Base-by-base conservation (phyloP, 2,797 vertebrate genomes). In the Pelodytes ibericus region DNA sequence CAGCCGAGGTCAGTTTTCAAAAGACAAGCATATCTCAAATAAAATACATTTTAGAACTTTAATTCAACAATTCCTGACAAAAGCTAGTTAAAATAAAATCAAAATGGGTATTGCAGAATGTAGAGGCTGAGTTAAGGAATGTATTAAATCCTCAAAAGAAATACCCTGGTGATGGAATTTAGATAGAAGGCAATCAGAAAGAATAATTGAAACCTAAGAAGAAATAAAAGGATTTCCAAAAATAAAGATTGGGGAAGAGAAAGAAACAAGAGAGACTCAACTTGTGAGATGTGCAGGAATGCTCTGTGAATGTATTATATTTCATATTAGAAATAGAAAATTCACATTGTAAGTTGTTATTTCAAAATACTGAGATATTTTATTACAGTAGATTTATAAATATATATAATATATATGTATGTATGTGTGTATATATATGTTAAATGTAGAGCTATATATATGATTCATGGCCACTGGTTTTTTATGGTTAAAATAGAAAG, bases 141-240 rank as follows among this genome's bases (percentile, higher is more conserved):
- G 63, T 72, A 72, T 73, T 68, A 51, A 73, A 79, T 62, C 73
- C 63, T 39, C 62, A 44, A 29, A 59, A 73, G 70, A 68, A 73
- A 73, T 69, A 68, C 63, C 27, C 44, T 31, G 56, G 70, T 53
- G 76, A 73, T 79, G 71, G 76, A 73, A 79, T 79, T 68, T 60
- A 79, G 57, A 79, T 79, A 68, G 64, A 79, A 79, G 57, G 62
- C 70, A 73, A 62, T 73, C 76, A 72, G 44, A 62, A 73, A 64
- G 58, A 73, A 79, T 68, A 72, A 78, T 68, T 78, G 64, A 68
- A 79, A 73, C 60, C 67, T 56, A 72, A 68, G 33, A 15, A 63
- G 36, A 72, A 51, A 33, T 30, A 78, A 66, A 65, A 66, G 25
- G 29, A 25, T 61, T 67, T 67, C 30, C 53, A 62, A 49, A 68